Conservation (phyloP, 1,140 invertebrate species). For the Nephila pilipes region DNA sequence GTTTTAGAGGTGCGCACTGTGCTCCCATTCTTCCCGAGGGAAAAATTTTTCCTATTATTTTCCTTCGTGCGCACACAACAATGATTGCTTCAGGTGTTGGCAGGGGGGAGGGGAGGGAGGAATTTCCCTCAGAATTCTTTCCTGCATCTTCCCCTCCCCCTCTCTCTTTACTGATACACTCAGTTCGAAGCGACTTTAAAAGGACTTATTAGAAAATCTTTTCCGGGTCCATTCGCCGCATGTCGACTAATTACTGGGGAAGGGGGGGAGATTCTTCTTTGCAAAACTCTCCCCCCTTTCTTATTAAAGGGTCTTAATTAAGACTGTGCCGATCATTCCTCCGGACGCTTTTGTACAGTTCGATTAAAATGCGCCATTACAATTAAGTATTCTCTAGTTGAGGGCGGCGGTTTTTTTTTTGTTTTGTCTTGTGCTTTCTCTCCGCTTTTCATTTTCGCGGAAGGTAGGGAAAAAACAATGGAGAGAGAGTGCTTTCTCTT, state of each 20-base stretch:
- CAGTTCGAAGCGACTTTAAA: conserved; percentile 22
- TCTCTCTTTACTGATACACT: neutral
- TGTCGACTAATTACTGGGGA: conserved; percentile 28
- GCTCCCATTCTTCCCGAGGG: neutral
- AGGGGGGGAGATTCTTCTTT: conserved; percentile 19
- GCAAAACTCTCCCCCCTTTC: neutral
- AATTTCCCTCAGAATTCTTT: neutral
- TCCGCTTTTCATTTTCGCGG: neutral
- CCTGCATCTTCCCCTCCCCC: neutral
- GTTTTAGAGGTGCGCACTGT: neutral
- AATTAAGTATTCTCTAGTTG: conserved; percentile 32
- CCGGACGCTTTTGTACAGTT: conserved; percentile 1
- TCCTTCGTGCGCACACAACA: conserved; percentile 15
- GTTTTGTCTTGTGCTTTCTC: neutral
- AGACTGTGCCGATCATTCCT: conserved; percentile 42
- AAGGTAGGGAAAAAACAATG: neutral
- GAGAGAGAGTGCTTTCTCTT: neutral
- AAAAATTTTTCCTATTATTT: conserved; percentile 7
- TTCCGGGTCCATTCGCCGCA: conserved; percentile 3
- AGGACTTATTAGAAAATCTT: conserved; percentile 48
- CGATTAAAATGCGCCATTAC: conserved; percentile 51
- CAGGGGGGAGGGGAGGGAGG: neutral
- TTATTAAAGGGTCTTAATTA: conserved; percentile 50
- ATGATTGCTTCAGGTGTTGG: conserved; percentile 28
- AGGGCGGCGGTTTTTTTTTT: neutral